Base-by-base conservation (phyloP, 2,888 invertebrate species). In the Hydropsyche betteni region DNA sequence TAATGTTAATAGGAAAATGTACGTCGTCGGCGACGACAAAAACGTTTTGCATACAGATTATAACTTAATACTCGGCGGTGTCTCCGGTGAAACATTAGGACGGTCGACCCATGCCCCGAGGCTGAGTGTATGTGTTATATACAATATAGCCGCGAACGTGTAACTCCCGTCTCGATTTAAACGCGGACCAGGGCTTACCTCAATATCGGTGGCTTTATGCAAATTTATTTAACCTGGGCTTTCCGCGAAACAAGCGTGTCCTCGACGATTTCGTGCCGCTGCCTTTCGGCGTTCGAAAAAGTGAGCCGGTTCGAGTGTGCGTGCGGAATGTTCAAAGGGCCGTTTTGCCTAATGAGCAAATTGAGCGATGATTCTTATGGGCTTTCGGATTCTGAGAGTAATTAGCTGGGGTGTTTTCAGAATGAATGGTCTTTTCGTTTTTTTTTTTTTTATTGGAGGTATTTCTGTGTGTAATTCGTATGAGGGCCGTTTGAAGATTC, bases 21-120 rank as follows among this genome's bases (percentile, higher is more conserved):
- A 55, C 70, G 38, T 24, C 52, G 68, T 12, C 10, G 68, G 14
- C 61, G 64, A n/a, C 58, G 72, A 70, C 72, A 72, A 68, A 74
- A 74, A 44, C 71, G 74, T 72, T 77, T 76, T 77, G 77, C 77
- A 77, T 77, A 77, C 76, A 77, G 75, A 77, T 77, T 77, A 76
- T 76, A 69, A 77, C 68, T 74, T 74, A 76, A 76, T 77, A 71
- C 58, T 58, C 38, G 24, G 58, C 55, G 50, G 38, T 70, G 53
- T 70, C 70, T 51, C 53, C 24, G 34, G 70, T 53, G 51, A 70
- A 70, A 70, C 70, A 70, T 70, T 70, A 53, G 64, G 36, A 64
- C 36, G 33, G 34, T 16, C 55, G 14, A n/a, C 55, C 55, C 55
- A 6, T 55, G n/a, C 8, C 64, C 64, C 64, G 36, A 12, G 36